Evolutionary conservation across 1,140 invertebrate genomes (phyloP), one percentile per base, ranked within the genome.

Genomic region (Lordiphosa collinella): DNA sequence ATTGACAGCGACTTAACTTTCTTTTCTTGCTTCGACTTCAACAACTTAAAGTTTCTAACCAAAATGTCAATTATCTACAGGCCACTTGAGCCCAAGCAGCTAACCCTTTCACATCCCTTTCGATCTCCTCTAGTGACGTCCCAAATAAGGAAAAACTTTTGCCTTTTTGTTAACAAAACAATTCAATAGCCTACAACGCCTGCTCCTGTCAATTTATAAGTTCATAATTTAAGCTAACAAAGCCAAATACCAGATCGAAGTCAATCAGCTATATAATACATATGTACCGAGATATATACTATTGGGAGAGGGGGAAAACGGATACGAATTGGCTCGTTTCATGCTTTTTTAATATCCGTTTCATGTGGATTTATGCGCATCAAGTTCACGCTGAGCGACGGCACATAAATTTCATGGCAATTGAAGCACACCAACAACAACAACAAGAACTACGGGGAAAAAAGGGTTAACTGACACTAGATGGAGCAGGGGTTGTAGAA

Each of bases 341-440:
- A 62, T 68, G 76, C 67, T 68, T 82, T 82, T 29, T 82, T 82
- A 82, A 82, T 82, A 82, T 82, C 78, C 76, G 76, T 72, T 82
- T 72, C 67, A 76, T 82, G 67, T 76, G 78, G 76, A 82, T 82
- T 82, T 82, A 82, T 82, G 67, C 72, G 78, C 78, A 72, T 82
- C 78, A 82, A 82, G 58, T 82, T 82, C 76, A 67, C 72, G 76
- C 78, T 82, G 76, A 61, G 76, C 78, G 66, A 58, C 59, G 65
- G 60, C 72, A 68, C 72, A 82, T 82, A 84, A 82, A 82, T 82
- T 82, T 84, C 78, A 68, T 78, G 55, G 62, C 76, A 76, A 82
- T 82, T 68, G 67, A 84, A 80, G 76, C 70, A 56, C 46, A 34
- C 36, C 43, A 55, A 38, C 57, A 53, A 41, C 29, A 56, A 56